Evolutionary conservation across 2,113 vertebrate species (phyloP), one percentile per base, ranked within the genome.

Genomic region (Columbina picui): DNA sequence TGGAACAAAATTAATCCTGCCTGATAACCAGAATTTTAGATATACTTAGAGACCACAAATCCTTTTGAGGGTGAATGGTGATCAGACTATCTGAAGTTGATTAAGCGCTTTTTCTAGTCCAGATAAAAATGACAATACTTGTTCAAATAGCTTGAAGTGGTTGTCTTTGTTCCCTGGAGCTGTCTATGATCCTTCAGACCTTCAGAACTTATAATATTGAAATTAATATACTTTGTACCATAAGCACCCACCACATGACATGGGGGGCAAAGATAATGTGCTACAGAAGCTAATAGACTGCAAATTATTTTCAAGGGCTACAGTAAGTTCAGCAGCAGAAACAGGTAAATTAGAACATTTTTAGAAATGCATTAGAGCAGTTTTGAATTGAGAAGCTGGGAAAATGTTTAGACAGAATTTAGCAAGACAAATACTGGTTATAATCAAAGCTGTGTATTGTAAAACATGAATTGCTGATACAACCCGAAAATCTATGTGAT

Each of bases 41-140:
- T 17, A 3, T 22, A 70, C 52, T 89, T 57, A 59, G 52, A 86
- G 69, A 60, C 30, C 43, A 74, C 22, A 63, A 61, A 57, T 70
- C 47, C 36, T 45, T 92, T 69, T 78, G n/a, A 50, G 27, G 45
- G 30, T 73, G 63, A 59, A 45, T 10, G 20, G 60, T 77, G 73
- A 69, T 76, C 61, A 32, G 71, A 73, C 71, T 88, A 21, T 60
- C 30, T 74, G 36, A 94, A 93, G 50, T 47, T 90, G 94, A 96
- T 96, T 85, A 97, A 94, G 94, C 69, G 94, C 96, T 94, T 90
- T 95, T 90, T 93, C 75, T 93, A 93, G 90, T 67, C 83, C 64
- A 76, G 80, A 90, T 79, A 91, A 94, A 45, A 92, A 94, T 78
- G n/a, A 80, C 89, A 93, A 30, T 64, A 82, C 53, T 87, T 36